Evolutionary conservation across 1,140 invertebrate genomes (phyloP), one percentile per base, ranked within the genome.

Genomic region (Cotesia glomerata): DNA sequence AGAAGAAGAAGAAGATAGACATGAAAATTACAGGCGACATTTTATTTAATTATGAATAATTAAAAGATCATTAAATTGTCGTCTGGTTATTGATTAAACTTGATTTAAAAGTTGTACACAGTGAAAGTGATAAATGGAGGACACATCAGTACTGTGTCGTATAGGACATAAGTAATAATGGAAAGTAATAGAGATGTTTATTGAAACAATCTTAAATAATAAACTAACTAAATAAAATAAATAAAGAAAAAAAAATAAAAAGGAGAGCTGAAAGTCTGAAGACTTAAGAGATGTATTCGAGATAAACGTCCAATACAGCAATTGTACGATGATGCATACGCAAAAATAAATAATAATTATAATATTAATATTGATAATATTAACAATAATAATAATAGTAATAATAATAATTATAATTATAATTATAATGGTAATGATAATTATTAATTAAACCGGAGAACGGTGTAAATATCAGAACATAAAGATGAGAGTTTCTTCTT

Each of bases 251-350:
- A 18, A 56, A 16, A 56, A 56, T 13, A 18, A 56, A 61, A 13
- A 61, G 32, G 59, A 26, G 59, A 61, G 18, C 18, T 32, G 32
- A 61, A 56, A 56, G 59, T 26, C 59, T 35, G 35, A 66, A 66
- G 36, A 66, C 36, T 66, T 45, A 45, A 45, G 39, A 45, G 39
- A 45, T 45, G 39, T 45, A 45, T 45, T 45, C 11, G 39, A 45
- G 39, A 45, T 45, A 45, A 45, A 45, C 39, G 39, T 45, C 39
- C 39, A 45, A 45, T 45, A 45, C 39, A 45, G 39, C 39, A 45
- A 45, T 45, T 45, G 39, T 45, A 45, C 39, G 64, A 18, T 34
- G 64, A 66, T 66, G 49, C 26, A 66, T 36, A 66, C 5, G 64
- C 32, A 16, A 66, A 32, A 32, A n/a, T 56, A 34, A n/a, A 18